A percentile compares a stretch with the other conserved stretches of the same genome.
Evolutionary conservation across 2,888 invertebrate species (phyloP).

Genomic region (Brachypterus glaber): DNA sequence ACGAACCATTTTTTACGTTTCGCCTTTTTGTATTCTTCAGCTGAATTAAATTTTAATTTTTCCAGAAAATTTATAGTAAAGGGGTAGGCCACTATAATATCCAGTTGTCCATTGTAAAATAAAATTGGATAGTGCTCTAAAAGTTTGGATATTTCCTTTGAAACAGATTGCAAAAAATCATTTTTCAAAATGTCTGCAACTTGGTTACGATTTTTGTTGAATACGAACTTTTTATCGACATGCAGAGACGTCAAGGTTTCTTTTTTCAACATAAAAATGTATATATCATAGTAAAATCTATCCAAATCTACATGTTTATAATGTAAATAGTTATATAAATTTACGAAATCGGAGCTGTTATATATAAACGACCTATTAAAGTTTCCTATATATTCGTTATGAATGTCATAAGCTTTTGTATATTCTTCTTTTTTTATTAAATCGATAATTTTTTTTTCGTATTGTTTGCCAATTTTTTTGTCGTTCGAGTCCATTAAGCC

Average conservation of each 20-base stretch:
- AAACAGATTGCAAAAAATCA: constrained; percentile 77
- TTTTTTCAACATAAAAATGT: constrained; percentile 53
- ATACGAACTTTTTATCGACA: too few species aligned
- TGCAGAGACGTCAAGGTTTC: too few species aligned
- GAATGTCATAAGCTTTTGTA: constrained; percentile 59
- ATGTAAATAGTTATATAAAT: constrained; percentile 65
- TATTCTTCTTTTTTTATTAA: constrained; percentile 57
- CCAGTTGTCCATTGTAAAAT: constrained; percentile 83
- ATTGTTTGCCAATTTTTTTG: constrained; percentile 48
- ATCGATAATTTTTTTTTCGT: constrained; percentile 49
- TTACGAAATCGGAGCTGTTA: constrained; percentile 66
- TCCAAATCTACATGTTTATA: constrained; percentile 53
- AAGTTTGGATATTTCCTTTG: constrained; percentile 60
- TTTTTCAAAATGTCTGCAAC: constrained; percentile 63
- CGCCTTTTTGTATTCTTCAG: constrained; percentile 56
- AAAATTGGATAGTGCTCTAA: constrained; percentile 61
- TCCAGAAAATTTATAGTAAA: constrained; percentile 70
- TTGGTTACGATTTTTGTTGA: too few species aligned
- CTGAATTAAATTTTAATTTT: constrained; percentile 57
- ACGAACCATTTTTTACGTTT: constrained; percentile 61
- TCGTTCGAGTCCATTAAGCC: constrained; percentile 61
- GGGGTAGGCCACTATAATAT: constrained; percentile 85
- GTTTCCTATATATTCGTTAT: constrained; percentile 61
- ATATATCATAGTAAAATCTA: constrained; percentile 78
- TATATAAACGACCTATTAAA: constrained; percentile 52